Evolutionary conservation across 2,888 invertebrate species (phyloP).

Genomic region (Drosophila austrosaltans): DNA sequence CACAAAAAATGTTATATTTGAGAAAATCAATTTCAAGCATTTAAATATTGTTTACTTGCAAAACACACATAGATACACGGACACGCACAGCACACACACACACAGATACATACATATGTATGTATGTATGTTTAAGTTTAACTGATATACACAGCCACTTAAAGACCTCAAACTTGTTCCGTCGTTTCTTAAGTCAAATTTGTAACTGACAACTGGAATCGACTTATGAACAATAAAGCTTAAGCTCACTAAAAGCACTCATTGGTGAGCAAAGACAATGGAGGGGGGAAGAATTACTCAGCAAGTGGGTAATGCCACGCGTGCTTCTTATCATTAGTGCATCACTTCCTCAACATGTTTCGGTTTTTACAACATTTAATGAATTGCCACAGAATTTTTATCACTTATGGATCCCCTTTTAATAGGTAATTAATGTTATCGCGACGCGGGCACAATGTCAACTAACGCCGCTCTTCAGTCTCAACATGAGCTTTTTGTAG

Average conservation of each 20-base stretch:
- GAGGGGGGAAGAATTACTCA: conserved; percentile 4
- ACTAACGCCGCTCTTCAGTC: conserved; percentile 12
- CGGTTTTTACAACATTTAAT: background rate
- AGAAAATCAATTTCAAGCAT: conserved; percentile 13
- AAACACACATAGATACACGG: background rate
- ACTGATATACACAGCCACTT: background rate
- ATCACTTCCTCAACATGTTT: background rate
- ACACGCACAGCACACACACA: conserved; percentile 12
- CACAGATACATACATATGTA: conserved; percentile 21
- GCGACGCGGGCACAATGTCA: conserved; percentile 13
- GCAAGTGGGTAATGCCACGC: conserved; percentile 12
- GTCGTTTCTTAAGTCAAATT: conserved; percentile 18
- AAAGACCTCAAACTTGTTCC: conserved; percentile 14
- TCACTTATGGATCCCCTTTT: background rate
- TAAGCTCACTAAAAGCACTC: conserved; percentile 5
- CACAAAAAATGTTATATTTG: conserved; percentile 8
- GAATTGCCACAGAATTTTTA: conserved; percentile 6
- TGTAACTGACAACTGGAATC: conserved; percentile 17
- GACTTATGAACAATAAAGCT: conserved; percentile 18
- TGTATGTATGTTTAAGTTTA: background rate
- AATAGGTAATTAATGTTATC: conserved; percentile 10
- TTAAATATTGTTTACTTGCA: background rate
- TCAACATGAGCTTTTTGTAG: conserved; percentile 10
- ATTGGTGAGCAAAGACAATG: background rate
- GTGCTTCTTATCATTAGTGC: conserved; percentile 9